These are phyloP conservation scores for Dynastes hyllus DNA, from an alignment of 2,888 invertebrate species.

Conservation along the genomic window DNA sequence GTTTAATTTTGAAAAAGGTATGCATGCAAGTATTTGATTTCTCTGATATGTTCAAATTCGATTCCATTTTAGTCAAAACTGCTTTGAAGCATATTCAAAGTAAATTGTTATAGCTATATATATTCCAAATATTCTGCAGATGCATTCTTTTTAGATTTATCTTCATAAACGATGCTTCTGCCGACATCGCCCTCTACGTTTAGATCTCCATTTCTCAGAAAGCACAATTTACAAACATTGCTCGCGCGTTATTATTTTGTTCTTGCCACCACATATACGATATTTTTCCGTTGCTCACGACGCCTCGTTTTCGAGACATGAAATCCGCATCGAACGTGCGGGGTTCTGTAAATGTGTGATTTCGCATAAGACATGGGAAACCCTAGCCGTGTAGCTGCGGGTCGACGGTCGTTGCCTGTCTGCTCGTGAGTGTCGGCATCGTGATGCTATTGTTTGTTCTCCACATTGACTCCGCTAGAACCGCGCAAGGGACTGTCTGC, in stretches of 20 bases:
- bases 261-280: background rate
- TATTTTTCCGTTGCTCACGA: background rate
- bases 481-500: background rate
- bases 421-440: constrained; percentile 64
- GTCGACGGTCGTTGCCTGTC: constrained; percentile 64
- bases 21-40: too few species aligned
- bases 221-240: background rate
- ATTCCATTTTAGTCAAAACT: too few species aligned
- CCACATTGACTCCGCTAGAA: constrained; percentile 12
- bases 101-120: too few species aligned
- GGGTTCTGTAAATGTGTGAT: background rate
- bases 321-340: constrained; percentile 2
- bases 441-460: constrained; percentile 58
- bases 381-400: constrained; percentile 5
- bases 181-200: too few species aligned
- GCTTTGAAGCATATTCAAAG: too few species aligned
- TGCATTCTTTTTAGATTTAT: too few species aligned
- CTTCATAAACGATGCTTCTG: too few species aligned
- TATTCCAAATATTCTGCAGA: too few species aligned
- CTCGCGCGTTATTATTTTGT: background rate
- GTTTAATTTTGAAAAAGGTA: too few species aligned
- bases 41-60: too few species aligned
- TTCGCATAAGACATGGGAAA: constrained; percentile 20
- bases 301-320: background rate
- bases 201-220: too few species aligned